These are phyloP conservation scores for Myotis davidii DNA, from an alignment of 2,113 vertebrate genomes.

Conservation along the genomic window DNA sequence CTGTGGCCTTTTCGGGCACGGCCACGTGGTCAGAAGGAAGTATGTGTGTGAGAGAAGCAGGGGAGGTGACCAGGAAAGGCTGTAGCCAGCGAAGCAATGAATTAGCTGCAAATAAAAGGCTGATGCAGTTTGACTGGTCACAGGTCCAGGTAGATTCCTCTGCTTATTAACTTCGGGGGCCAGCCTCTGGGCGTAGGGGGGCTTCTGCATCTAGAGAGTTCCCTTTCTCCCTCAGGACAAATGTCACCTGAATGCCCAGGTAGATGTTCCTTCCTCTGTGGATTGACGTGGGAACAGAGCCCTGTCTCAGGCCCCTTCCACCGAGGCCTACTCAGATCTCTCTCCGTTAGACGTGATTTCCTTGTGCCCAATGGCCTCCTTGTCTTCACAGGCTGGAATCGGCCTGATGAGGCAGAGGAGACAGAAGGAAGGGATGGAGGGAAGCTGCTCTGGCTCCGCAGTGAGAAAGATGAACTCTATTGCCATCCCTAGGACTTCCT, in stretches of 20 bases:
- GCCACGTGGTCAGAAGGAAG: no score
- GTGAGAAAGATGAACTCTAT: background rate
- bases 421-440: background rate
- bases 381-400: background rate
- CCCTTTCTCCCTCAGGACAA: background rate
- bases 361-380: background rate
- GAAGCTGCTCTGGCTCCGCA: background rate
- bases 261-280: background rate
- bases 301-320: background rate
- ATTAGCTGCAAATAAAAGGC: background rate
- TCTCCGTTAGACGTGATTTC: background rate
- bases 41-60: background rate
- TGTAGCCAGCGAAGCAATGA: background rate
- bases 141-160: background rate
- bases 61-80: background rate
- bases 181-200: background rate
- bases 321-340: rapidly evolving
- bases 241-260: rapidly evolving
- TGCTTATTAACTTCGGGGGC: background rate
- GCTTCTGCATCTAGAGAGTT: background rate
- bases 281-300: rapidly evolving
- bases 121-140: background rate
- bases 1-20: rapidly evolving
- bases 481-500: background rate
- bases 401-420: rapidly evolving